Percentiles rank a stretch among this genome's conserved stretches.
Conservation (phyloP, 2,797 vertebrate species). For the Crenichthys baileyi region DNA sequence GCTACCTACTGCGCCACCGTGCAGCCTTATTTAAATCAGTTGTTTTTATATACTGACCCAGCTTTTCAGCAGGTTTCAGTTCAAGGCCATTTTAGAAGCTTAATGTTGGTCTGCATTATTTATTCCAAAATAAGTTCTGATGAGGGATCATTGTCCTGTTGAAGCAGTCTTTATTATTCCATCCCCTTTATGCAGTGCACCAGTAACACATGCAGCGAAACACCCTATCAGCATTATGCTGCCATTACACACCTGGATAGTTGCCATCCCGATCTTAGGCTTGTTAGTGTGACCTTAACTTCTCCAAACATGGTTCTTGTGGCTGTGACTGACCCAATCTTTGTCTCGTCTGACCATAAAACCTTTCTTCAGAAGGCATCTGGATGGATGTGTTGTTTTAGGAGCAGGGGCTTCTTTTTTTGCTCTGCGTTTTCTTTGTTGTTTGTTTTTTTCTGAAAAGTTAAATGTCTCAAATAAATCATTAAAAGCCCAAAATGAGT, state of each 20-base stretch:
- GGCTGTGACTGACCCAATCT: background rate
- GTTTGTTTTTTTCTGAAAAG: background rate
- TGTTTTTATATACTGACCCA: background rate
- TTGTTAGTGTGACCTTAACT: background rate
- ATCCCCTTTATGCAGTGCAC: background rate
- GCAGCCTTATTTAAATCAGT: background rate
- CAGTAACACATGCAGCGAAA: background rate
- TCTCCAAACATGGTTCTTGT: background rate
- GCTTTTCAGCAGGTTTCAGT: background rate
- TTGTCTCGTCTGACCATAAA: background rate
- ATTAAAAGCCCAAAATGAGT: background rate
- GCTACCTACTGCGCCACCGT: too few relatives aligned
- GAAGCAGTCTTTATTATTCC: too few relatives aligned
- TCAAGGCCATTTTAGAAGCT: background rate
- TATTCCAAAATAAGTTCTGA: too few relatives aligned
- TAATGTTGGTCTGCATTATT: background rate
- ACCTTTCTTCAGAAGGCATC: background rate
- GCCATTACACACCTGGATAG: background rate
- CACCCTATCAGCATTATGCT: background rate
- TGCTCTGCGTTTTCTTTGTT: background rate
- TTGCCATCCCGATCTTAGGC: background rate
- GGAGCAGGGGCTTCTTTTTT: background rate
- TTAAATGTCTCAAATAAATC: background rate
- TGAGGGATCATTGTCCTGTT: too few relatives aligned
- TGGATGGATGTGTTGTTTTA: background rate